Evolutionary conservation across 2,888 invertebrate genomes (phyloP), one percentile per base, ranked within the genome.

Genomic region (Liopterus haemorrhoidalis): DNA sequence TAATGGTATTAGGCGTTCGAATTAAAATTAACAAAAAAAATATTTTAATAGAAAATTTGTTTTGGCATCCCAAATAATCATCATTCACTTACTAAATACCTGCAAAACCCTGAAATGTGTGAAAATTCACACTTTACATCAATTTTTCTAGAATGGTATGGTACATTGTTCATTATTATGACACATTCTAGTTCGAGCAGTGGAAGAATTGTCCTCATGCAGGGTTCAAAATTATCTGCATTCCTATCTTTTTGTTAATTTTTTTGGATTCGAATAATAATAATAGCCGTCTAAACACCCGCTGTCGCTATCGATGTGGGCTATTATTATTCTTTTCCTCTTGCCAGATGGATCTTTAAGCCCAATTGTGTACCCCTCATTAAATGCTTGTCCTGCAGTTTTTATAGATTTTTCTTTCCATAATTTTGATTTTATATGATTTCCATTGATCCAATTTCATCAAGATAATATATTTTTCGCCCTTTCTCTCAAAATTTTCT

Each of bases 231-330:
- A 6, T 40, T 40, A 5, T 45, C 22, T 5, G 41, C 24, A 31
- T 46, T 51, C 44, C 54, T 54, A 30, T 54, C 51, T 12, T 45
- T 44, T 32, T 54, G 48, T 16, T 45, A 3, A 37, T 44, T 41
- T 54, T 51, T 21, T 49, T 51, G 1, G 41, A 35, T 32, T 53
- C 42, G 20, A 52, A 50, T 11, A 32, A 28, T 14, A 48, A 31
- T 12, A 48, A 37, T 24, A 45, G 11, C 39, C 48, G 5, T 44
- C 33, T 22, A 54, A 46, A 35, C 52, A 52, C 33, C 47, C 48
- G 18, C 27, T 14, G 35, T 40, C 18, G 9, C 42, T 40, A 8
- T 41, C 47, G 18, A 51, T 48, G 39, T 51, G 47, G n/a, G 40
- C 8, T 12, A 39, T 41, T 38, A 41, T 47, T 46, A 38, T n/a